phyloP scores from a whole-genome alignment of 1,140 invertebrate species.

The Brachionus paranguensis region DNA sequence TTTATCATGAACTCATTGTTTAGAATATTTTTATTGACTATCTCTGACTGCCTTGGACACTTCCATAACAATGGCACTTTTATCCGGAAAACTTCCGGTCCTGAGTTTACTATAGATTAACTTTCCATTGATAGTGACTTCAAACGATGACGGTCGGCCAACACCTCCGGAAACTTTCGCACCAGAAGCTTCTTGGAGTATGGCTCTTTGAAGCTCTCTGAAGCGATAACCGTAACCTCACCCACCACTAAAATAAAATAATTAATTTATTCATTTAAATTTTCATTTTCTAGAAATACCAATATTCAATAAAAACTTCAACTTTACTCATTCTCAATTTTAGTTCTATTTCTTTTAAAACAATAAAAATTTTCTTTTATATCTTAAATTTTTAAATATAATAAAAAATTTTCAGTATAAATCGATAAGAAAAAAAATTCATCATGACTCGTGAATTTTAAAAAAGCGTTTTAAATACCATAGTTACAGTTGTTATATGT shows the following conservation, averaged over 20 bases:
- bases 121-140: neutral
- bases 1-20: neutral
- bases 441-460: neutral
- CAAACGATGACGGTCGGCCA: slow-evolving; percentile 30
- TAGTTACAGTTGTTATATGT: neutral
- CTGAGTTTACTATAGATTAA: slow-evolving; percentile 20
- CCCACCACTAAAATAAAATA: neutral
- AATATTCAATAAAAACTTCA: slow-evolving; percentile 4
- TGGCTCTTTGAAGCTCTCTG: neutral
- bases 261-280: neutral
- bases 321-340: neutral
- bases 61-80: neutral
- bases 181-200: neutral
- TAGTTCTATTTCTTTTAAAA: neutral
- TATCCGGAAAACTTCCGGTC: neutral
- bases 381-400: no score
- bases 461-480: neutral
- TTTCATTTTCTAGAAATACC: neutral
- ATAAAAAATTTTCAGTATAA: no score
- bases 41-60: neutral
- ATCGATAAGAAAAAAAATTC: neutral
- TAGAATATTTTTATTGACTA: neutral
- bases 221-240: slow-evolving; percentile 31
- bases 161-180: neutral
- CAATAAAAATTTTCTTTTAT: no score